These are phyloP conservation scores for Triops longicaudatus DNA, from an alignment of 1,140 invertebrate genomes.

Conservation along the genomic window DNA sequence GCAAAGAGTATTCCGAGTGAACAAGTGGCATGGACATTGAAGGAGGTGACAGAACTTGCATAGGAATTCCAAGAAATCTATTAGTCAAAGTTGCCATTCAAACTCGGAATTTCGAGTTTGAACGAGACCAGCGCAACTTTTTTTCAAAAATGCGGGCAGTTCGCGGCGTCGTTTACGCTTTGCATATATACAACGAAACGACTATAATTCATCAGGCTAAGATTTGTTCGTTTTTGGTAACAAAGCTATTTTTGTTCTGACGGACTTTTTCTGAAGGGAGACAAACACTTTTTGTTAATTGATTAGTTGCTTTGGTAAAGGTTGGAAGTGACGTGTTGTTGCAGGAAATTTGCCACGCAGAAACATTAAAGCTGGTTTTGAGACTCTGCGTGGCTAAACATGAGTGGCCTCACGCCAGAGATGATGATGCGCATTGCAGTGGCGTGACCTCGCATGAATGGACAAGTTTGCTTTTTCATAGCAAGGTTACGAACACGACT, in stretches of 20 bases:
- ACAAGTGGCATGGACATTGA: too few species aligned
- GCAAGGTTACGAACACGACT: too few species aligned
- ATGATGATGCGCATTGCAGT: constrained; percentile 14
- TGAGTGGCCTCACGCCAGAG: not conserved
- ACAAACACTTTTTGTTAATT: too few species aligned
- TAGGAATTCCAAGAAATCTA: too few species aligned
- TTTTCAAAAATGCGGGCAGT: not conserved
- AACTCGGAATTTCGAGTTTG: not conserved
- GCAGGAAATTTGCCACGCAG: not conserved
- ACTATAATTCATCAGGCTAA: not conserved
- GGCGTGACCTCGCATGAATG: not conserved
- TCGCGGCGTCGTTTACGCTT: too few species aligned
- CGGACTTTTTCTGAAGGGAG: too few species aligned
- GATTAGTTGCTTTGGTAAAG: too few species aligned
- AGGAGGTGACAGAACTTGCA: too few species aligned
- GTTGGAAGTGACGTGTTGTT: too few species aligned
- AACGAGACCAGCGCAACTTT: not conserved
- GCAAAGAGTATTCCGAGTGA: too few species aligned
- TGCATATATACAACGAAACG: too few species aligned
- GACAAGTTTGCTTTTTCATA: not conserved
- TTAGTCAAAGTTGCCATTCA: not conserved
- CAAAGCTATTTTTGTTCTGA: too few species aligned
- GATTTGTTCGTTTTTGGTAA: not conserved
- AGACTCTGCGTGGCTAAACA: not conserved
- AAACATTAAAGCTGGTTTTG: not conserved